These are phyloP conservation scores for Ligdia adustata DNA, from an alignment of 2,888 invertebrate genomes.

Conservation along the genomic window DNA sequence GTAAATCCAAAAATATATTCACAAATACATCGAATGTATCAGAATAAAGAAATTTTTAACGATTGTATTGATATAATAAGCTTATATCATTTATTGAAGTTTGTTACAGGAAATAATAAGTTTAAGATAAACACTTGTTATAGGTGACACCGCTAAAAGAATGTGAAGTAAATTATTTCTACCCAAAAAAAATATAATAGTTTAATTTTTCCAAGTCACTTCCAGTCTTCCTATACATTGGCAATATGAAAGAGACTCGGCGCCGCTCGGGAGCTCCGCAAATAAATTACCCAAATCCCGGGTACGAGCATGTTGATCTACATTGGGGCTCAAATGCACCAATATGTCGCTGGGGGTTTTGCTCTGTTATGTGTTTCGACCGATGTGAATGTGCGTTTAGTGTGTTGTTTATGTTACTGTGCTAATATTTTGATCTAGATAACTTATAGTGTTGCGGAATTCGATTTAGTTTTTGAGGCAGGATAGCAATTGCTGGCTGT, in stretches of 20 bases:
- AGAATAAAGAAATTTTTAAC: too few species aligned
- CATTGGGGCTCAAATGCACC: constrained; percentile 66
- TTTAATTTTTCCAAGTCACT: constrained; percentile 18
- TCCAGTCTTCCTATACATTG: constrained; percentile 31
- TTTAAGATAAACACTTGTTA: too few species aligned
- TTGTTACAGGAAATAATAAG: too few species aligned
- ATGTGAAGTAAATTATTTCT: too few species aligned
- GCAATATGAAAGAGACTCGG: constrained; percentile 40
- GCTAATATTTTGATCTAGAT: neutral
- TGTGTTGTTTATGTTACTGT: neutral
- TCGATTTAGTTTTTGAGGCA: too few species aligned
- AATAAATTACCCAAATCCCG: constrained; percentile 76
- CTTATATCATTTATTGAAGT: too few species aligned
- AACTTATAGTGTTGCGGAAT: neutral
- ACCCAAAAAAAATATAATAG: too few species aligned
- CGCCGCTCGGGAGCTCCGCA: constrained; percentile 48
- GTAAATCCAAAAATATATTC: too few species aligned
- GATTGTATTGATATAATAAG: too few species aligned
- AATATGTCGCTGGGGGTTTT: constrained; percentile 67
- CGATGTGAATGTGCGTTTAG: constrained; percentile 13
- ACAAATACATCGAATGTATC: too few species aligned
- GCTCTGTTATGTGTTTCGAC: constrained; percentile 40
- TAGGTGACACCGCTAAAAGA: too few species aligned
- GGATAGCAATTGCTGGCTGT: too few species aligned
- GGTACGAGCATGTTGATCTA: constrained; percentile 67